Evolutionary conservation across 2,888 invertebrate genomes (phyloP).

Genomic region (Xanthorhoe designata): DNA sequence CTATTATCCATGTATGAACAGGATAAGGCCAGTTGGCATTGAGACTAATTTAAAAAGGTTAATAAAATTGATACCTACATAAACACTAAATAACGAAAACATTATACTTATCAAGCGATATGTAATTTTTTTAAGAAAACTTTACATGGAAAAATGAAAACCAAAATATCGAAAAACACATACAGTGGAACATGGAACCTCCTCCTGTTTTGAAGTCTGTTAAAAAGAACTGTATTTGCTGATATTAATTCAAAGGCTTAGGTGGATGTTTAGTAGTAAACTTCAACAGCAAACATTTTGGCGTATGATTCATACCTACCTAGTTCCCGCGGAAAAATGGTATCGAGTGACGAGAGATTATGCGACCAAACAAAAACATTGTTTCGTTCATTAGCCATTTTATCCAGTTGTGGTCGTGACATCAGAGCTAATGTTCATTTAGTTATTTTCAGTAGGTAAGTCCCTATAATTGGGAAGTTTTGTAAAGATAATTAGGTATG

Average conservation of each 20-base stretch:
- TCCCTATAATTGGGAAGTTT: conserved; percentile 3
- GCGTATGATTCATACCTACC: conserved; percentile 8
- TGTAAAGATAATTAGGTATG: conserved; percentile 1
- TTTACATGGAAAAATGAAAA: no score
- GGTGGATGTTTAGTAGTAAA: conserved; percentile 9
- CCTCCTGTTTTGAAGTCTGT: no score
- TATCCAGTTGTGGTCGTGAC: conserved; percentile 52
- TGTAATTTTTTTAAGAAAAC: no score
- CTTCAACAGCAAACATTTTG: conserved; percentile 21
- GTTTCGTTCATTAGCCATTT: conserved; percentile 46
- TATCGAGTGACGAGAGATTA: conserved; percentile 66
- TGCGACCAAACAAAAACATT: conserved; percentile 61
- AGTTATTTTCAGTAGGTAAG: conserved; percentile 14
- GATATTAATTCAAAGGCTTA: neutral
- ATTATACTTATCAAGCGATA: no score
- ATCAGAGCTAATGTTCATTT: conserved; percentile 40
- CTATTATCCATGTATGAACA: conserved; percentile 5
- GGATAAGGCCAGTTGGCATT: neutral
- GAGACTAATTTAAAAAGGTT: neutral
- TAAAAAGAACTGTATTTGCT: no score
- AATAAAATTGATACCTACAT: neutral
- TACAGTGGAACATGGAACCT: no score
- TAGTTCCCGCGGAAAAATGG: conserved; percentile 41
- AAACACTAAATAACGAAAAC: no score
- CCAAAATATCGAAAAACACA: no score